Base-by-base conservation (phyloP, 2,797 vertebrate genomes). In the Falco rusticolus region DNA sequence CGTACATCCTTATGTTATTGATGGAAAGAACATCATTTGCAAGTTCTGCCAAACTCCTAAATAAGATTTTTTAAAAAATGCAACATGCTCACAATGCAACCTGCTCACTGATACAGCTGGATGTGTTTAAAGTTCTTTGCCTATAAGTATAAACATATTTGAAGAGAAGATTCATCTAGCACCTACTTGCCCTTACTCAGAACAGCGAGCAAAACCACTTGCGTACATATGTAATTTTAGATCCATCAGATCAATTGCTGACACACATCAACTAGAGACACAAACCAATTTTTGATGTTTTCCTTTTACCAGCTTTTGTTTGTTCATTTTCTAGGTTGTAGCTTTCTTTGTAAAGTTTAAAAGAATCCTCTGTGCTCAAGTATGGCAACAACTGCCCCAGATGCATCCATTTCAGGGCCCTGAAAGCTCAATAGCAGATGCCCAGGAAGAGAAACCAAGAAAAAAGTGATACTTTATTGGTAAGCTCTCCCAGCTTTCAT, bases 161-260 rank as follows among this genome's bases (percentile, higher is more conserved):
- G 64, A 96, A 84, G 85, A 79, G 53, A 87, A 56, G 85, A 87
- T 89, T 86, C 22, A 64, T 43, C 33, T 13, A 66, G 80, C 63
- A 88, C 37, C 71, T 79, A 41, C 33, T 5, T 54, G 41, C 33
- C 61, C 54, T 61, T 84, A 48, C 50, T 92, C 87, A 76, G 70
- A 93, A 83, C 8, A 93, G 56, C 0, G 7, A 96, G 75, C 68
- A 80, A 43, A 88, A 72, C 2, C 26, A 60, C 65, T 84, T 48
- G 48, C 33, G 10, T 34, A 50, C 4, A 1, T 13, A 51, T 50
- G 63, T 22, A 79, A 90, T 70, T 91, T 85, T 53, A 96, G 65
- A 84, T 16, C 61, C 4, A 7, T 21, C 71, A 86, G 41, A 84
- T 77, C 71, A 33, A 57, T 59, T 87, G 75, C 60, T 81, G 61